phyloP scores from a whole-genome alignment of 1,140 invertebrate species.

The Triops cancriformis region DNA sequence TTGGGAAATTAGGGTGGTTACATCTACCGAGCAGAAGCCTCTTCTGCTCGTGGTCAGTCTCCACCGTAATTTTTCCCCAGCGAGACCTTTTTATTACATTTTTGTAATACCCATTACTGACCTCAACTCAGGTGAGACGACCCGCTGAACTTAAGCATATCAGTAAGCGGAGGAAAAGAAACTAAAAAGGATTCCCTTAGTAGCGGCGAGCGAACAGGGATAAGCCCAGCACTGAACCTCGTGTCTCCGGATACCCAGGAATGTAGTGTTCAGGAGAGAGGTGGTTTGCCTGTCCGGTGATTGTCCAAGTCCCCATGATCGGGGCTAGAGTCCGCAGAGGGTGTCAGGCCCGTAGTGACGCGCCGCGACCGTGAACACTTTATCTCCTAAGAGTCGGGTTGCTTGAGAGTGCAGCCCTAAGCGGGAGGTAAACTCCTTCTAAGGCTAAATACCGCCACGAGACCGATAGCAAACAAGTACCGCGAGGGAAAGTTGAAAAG shows the following conservation, averaged over 20 bases:
- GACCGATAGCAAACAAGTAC: slow-evolving; percentile 85
- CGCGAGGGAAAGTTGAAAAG: slow-evolving; percentile 85
- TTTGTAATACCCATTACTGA: slow-evolving; percentile 37
- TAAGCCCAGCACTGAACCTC: slow-evolving; percentile 58
- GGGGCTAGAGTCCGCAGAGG: slow-evolving; percentile 58
- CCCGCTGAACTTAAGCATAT: slow-evolving; percentile 81
- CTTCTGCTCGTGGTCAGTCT: no score
- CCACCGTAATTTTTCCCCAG: not conserved
- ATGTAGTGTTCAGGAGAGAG: slow-evolving; percentile 58
- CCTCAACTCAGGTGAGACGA: slow-evolving; percentile 61
- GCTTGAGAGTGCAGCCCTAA: slow-evolving; percentile 77
- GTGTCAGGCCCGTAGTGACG: slow-evolving; percentile 58
- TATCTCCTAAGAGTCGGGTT: slow-evolving; percentile 64
- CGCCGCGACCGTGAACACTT: slow-evolving; percentile 41
- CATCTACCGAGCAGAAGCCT: no score
- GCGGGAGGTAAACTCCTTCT: slow-evolving; percentile 72
- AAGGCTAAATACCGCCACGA: slow-evolving; percentile 75
- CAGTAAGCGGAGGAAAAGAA: slow-evolving; percentile 86
- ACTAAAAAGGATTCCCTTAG: slow-evolving; percentile 79
- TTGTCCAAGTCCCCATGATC: slow-evolving; percentile 57
- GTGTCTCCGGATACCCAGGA: slow-evolving; percentile 43
- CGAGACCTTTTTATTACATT: no score
- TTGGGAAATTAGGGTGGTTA: no score
- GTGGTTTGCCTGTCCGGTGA: slow-evolving; percentile 32
- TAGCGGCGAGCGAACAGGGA: slow-evolving; percentile 78